Evolutionary conservation across 2,797 vertebrate species (phyloP).

Genomic region (Neoniphon sammara): DNA sequence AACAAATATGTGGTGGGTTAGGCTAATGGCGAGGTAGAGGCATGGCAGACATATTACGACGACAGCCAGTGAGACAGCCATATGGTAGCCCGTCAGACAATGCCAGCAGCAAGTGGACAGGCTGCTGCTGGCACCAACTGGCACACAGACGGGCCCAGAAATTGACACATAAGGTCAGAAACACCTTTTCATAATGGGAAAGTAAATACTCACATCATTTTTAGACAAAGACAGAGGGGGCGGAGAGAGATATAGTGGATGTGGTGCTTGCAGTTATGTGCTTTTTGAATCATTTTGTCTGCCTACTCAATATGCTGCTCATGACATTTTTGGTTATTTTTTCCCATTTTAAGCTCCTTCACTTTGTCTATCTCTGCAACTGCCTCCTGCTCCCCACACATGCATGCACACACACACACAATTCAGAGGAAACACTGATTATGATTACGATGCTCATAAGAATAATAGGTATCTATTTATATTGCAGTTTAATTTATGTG

Average conservation of each 20-base stretch:
- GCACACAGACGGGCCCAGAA: constrained; percentile 46
- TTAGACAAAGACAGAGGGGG: constrained; percentile 38
- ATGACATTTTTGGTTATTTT: too few relatives aligned
- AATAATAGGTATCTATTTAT: too few relatives aligned
- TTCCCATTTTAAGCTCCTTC: background rate
- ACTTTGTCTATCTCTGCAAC: background rate
- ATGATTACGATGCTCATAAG: too few relatives aligned
- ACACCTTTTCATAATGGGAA: constrained; percentile 31
- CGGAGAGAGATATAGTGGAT: constrained; percentile 6
- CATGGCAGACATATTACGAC: constrained; percentile 30
- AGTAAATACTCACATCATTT: constrained; percentile 22
- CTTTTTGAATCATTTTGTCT: too few relatives aligned
- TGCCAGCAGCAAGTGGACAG: constrained; percentile 11
- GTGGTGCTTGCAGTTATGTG: constrained; percentile 9
- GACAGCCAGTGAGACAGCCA: constrained; percentile 67
- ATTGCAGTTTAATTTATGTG: too few relatives aligned
- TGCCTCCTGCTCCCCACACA: constrained; percentile 1
- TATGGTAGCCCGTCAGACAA: constrained; percentile 56
- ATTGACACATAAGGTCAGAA: constrained; percentile 55
- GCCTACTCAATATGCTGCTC: too few relatives aligned
- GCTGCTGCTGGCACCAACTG: constrained; percentile 70
- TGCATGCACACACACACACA: background rate
- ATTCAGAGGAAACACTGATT: too few relatives aligned
- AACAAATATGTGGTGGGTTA: background rate
- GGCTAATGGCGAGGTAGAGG: constrained; percentile 27